Evolutionary conservation across 2,888 invertebrate genomes (phyloP).

Genomic region (Alloplasta piceator): DNA sequence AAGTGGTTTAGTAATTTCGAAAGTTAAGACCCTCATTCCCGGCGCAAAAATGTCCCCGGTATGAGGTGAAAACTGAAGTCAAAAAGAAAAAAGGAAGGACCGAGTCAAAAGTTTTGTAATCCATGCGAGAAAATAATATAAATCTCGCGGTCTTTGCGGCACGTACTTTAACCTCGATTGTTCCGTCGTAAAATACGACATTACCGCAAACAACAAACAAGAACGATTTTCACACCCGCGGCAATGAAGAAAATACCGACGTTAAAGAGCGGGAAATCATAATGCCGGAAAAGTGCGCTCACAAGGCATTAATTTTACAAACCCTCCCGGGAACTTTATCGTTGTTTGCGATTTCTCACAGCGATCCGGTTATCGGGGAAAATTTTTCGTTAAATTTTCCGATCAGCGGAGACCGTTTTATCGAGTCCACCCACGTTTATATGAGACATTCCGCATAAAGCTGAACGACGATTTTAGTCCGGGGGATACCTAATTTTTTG

Average conservation of each 20-base stretch:
- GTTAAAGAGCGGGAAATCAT: background rate
- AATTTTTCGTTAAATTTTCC: slow-evolving; percentile 29
- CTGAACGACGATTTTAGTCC: too few species aligned
- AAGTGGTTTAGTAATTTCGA: too few species aligned
- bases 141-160: background rate
- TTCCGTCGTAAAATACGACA: slow-evolving; percentile 21
- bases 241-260: slow-evolving; percentile 3
- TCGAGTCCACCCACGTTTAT: too few species aligned
- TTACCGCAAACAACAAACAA: slow-evolving; percentile 21
- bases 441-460: too few species aligned
- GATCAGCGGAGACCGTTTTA: background rate
- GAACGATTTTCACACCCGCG: slow-evolving; percentile 22
- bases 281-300: slow-evolving; percentile 5
- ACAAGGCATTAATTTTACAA: slow-evolving; percentile 53
- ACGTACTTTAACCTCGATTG: slow-evolving; percentile 7
- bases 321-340: slow-evolving; percentile 45
- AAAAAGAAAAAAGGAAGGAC: background rate
- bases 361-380: too few species aligned
- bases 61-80: too few species aligned
- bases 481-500: too few species aligned
- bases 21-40: too few species aligned
- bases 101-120: background rate
- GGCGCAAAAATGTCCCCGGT: too few species aligned
- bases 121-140: background rate
- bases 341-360: slow-evolving; percentile 9